Evolutionary conservation across 2,113 vertebrate genomes (phyloP).

Genomic region (Gambusia affinis): DNA sequence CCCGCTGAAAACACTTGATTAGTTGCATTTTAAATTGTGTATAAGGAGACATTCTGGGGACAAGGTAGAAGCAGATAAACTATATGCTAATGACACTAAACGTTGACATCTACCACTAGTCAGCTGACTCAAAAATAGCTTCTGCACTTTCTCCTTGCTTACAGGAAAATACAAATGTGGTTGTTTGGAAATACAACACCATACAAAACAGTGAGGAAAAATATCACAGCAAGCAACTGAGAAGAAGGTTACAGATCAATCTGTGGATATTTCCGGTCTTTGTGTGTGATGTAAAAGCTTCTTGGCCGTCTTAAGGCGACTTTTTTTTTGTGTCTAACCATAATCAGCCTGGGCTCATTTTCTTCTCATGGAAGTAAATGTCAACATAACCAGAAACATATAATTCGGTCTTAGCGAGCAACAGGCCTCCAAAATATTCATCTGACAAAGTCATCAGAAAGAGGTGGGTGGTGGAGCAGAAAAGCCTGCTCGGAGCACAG

Average conservation of each 20-base stretch:
- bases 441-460: conserved; percentile 11
- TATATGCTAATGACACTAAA: too few species aligned
- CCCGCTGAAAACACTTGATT: not conserved
- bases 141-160: too few species aligned
- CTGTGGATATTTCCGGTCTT: not conserved
- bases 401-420: conserved; percentile 8
- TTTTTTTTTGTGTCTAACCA: conserved; percentile 1
- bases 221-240: not conserved
- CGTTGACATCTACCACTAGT: too few species aligned
- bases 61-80: not conserved
- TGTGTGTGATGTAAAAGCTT: not conserved
- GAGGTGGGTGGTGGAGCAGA: conserved; percentile 5
- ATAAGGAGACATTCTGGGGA: not conserved
- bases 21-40: not conserved
- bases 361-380: conserved; percentile 26
- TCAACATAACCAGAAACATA: conserved; percentile 25
- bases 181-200: too few species aligned
- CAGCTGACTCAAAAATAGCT: too few species aligned
- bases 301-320: conserved; percentile 1
- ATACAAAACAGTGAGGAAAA: not conserved
- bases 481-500: not conserved
- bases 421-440: conserved; percentile 28
- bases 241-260: too few species aligned
- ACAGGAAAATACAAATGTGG: too few species aligned
- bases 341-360: conserved; percentile 18